Evolutionary conservation across 2,113 vertebrate species (phyloP).

Genomic region (Phylloscopus trochilus): DNA sequence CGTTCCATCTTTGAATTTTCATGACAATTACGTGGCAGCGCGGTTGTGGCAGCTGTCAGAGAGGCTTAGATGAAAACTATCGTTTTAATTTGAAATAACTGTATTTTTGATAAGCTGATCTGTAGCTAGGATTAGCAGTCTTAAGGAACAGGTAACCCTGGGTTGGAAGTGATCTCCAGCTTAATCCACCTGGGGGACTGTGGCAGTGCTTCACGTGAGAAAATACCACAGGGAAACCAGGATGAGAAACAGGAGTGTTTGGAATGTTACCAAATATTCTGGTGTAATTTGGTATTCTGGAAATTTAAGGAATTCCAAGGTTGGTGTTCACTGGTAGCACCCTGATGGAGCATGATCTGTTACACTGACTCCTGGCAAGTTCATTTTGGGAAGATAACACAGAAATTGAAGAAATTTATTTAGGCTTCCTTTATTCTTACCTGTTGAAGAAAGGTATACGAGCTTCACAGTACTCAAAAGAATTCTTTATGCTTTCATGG

Average conservation of each 20-base stretch:
- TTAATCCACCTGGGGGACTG: slow-evolving; percentile 33
- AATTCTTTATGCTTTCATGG: slow-evolving; percentile 92
- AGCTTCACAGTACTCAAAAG: slow-evolving; percentile 92
- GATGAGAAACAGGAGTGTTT: background rate
- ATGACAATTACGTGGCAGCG: background rate
- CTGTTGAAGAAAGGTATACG: slow-evolving; percentile 91
- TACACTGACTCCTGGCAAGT: background rate
- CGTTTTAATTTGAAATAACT: slow-evolving; percentile 56
- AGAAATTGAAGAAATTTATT: background rate
- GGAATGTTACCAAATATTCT: background rate
- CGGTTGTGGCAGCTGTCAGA: background rate
- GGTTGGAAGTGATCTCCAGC: slow-evolving; percentile 2
- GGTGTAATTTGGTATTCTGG: background rate
- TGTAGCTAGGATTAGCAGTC: slow-evolving; percentile 28
- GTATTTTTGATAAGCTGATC: slow-evolving; percentile 47
- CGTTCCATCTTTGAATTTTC: background rate
- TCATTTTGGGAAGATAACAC: background rate
- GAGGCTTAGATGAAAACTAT: slow-evolving; percentile 26
- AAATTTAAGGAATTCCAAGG: background rate
- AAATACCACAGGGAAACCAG: background rate
- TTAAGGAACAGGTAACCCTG: slow-evolving; percentile 22
- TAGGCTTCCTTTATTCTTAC: slow-evolving; percentile 65
- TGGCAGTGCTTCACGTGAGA: background rate
- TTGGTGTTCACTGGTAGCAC: background rate
- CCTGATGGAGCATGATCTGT: background rate